phyloP scores from a whole-genome alignment of 2,113 vertebrate species.

The Martes martes region DNA sequence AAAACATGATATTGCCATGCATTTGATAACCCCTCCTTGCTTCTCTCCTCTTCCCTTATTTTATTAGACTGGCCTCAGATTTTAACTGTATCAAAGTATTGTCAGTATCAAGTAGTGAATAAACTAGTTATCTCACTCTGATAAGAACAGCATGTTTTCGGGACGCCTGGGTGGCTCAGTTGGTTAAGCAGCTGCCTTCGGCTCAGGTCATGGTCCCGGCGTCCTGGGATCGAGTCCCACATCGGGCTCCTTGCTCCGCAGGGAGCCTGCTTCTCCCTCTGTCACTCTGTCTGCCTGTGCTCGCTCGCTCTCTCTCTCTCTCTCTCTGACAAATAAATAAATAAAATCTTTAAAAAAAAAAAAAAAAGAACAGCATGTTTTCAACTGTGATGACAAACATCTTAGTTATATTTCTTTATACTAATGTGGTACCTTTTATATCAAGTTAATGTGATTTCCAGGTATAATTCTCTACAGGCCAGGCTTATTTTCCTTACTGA shows the following conservation, averaged over 20 bases:
- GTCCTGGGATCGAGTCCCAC: no score
- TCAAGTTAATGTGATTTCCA: background rate
- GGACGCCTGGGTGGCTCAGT: no score
- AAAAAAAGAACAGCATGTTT: slow-evolving; percentile 47
- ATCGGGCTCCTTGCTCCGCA: no score
- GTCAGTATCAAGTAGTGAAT: slow-evolving; percentile 21
- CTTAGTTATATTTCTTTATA: slow-evolving; percentile 17
- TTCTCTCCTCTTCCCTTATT: background rate
- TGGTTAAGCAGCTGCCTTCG: no score
- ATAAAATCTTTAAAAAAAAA: no score
- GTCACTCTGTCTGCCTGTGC: no score
- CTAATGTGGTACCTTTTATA: slow-evolving; percentile 23
- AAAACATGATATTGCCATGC: background rate
- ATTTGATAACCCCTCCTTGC: background rate
- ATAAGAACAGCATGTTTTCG: slow-evolving; percentile 50
- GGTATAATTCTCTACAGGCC: background rate
- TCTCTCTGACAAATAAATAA: no score
- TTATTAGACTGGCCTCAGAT: background rate
- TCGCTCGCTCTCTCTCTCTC: no score
- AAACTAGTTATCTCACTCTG: slow-evolving; percentile 15
- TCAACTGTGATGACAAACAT: slow-evolving; percentile 18
- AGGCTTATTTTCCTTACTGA: slow-evolving; percentile 32
- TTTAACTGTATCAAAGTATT: slow-evolving; percentile 26
- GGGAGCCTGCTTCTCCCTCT: no score
- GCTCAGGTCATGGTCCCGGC: no score